Evolutionary conservation across 2,888 invertebrate genomes (phyloP), one percentile per base, ranked within the genome.

Genomic region (Dryococelus australis): DNA sequence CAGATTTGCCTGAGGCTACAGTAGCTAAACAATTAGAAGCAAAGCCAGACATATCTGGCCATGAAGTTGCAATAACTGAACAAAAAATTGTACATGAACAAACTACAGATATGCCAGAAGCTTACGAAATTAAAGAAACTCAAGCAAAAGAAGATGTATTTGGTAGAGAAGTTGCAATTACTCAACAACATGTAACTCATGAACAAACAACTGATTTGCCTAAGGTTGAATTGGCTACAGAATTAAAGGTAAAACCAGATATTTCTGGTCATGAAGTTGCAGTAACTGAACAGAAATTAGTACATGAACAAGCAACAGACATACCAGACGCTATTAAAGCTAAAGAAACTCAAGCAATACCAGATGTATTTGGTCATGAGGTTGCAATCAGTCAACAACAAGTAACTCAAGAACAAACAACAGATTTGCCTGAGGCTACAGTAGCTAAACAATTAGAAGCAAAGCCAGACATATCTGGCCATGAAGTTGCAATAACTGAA

Each of bases 381-480:
- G 89, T 87, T 12, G 84, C 88, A 43, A 85, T 88, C 20, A 89
- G 86, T 81, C 81, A 89, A 47, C 88, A 88, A 87, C 78, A 84
- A 43, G 51, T 85, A 20, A 27, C 85, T 35, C 84, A 89, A 35
- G 85, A 89, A 20, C 80, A 51, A 80, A 43, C 79, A 84, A 81
- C 86, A 80, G 84, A 87, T 16, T 85, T 85, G n/a, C 20, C 79
- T 47, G 51, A 85, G 12, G 26, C 83, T n/a, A 78, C 26, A 79
- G 24, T 26, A 80, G 35, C 83, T n/a, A 85, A 86, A 28, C 65
- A 88, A 80, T 78, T 80, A 13, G 47, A 86, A 86, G 88, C 88
- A n/a, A 81, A 81, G 8, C 65, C 87, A 81, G 86, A 88, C 12
- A 80, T 86, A 51, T 53, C 85, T 27, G 86, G 84, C 2, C 87